Conservation (phyloP, 2,888 invertebrate species). For the Amphimallon solstitiale region DNA sequence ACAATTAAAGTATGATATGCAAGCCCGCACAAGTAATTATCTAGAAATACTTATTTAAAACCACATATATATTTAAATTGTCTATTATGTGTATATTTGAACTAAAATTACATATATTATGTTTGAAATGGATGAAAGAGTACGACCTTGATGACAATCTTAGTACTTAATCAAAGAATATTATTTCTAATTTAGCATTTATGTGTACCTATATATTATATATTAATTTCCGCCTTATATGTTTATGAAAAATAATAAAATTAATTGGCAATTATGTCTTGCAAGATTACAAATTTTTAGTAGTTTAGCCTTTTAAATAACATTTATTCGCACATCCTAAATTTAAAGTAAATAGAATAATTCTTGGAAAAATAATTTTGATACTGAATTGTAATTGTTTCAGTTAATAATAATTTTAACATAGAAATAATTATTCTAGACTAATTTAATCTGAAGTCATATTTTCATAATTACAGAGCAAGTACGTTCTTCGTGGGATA, state of each 20-base stretch:
- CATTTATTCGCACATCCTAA: no score
- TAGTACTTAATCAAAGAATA: slow-evolving; percentile 19
- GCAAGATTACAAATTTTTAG: neutral
- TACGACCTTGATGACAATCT: slow-evolving; percentile 15
- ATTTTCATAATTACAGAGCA: slow-evolving; percentile 38
- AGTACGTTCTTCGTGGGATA: slow-evolving; percentile 25
- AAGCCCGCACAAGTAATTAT: no score
- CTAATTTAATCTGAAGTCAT: no score
- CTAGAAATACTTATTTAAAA: no score
- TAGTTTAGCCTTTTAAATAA: no score
- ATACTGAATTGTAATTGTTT: no score
- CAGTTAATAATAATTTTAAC: no score
- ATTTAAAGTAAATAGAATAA: no score
- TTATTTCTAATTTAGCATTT: neutral
- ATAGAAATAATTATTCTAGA: no score
- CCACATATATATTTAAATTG: neutral
- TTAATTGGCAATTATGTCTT: neutral
- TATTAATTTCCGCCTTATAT: neutral
- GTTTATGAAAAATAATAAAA: neutral
- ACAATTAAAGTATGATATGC: no score
- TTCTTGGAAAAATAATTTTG: no score
- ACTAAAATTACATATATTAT: neutral
- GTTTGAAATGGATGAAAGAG: slow-evolving; percentile 18
- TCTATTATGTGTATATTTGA: neutral
- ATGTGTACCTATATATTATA: neutral